Conservation (phyloP, 2,888 invertebrate genomes). For the Chrysomela aeneicollis region DNA sequence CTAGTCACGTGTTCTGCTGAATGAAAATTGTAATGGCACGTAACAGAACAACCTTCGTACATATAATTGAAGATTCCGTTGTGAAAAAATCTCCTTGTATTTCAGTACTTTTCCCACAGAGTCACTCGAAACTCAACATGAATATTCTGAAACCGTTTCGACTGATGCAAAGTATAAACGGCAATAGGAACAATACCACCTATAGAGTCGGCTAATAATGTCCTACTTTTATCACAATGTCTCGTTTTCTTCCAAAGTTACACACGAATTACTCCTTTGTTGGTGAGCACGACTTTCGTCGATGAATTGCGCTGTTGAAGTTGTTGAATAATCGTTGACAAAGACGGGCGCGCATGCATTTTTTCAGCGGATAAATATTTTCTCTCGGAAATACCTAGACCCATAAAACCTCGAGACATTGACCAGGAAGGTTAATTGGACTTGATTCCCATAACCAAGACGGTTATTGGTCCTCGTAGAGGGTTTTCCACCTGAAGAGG, state of each 20-base stretch:
- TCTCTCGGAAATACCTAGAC: no score
- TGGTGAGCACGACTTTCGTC: slow-evolving; percentile 14
- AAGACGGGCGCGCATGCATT: not conserved
- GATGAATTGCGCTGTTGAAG: not conserved
- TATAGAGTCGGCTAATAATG: slow-evolving; percentile 4
- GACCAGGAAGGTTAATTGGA: no score
- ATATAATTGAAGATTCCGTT: no score
- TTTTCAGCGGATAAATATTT: no score
- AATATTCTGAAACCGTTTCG: not conserved
- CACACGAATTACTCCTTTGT: slow-evolving; percentile 20
- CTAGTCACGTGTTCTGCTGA: no score
- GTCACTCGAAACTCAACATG: not conserved
- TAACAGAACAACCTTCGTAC: no score
- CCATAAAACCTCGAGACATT: no score
- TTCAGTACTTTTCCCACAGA: not conserved
- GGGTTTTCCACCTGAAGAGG: no score
- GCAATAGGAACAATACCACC: not conserved
- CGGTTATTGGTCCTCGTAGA: no score
- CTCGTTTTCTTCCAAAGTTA: slow-evolving; percentile 17
- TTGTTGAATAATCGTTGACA: not conserved
- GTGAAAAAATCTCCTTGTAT: no score
- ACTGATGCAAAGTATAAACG: not conserved
- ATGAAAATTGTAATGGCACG: no score
- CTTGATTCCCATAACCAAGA: no score
- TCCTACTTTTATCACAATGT: slow-evolving; percentile 19